Conservation (phyloP, 2,113 vertebrate genomes). For the Sinocyclocheilus maitianheensis region DNA sequence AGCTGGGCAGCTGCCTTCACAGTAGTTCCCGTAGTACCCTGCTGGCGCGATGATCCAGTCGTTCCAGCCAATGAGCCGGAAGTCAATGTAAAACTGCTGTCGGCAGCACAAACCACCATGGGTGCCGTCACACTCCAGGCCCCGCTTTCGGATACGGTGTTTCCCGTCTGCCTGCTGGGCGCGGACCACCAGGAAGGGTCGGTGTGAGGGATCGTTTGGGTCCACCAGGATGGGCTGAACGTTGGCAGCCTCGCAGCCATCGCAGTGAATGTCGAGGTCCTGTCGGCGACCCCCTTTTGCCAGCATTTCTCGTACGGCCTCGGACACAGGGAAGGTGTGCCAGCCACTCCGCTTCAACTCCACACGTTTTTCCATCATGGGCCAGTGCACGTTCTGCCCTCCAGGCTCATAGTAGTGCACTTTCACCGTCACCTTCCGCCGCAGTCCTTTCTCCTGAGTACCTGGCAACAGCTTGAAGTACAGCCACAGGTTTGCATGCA, state of each 20-base stretch:
- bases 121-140: slow-evolving; percentile 94
- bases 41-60: slow-evolving; percentile 99
- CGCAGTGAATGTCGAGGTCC: slow-evolving; percentile 92
- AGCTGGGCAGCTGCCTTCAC: slow-evolving; percentile 96
- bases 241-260: slow-evolving; percentile 85
- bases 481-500: slow-evolving; percentile 96
- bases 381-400: slow-evolving; percentile 76
- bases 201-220: slow-evolving; percentile 87
- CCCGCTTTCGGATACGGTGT: slow-evolving; percentile 96
- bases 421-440: slow-evolving; percentile 91
- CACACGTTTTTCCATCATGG: slow-evolving; percentile 91
- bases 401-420: slow-evolving; percentile 88
- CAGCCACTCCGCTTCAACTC: slow-evolving; percentile 96
- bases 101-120: slow-evolving; percentile 91
- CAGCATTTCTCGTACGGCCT: slow-evolving; percentile 87
- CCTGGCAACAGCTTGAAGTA: slow-evolving; percentile 91
- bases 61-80: slow-evolving; percentile 97
- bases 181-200: slow-evolving; percentile 95
- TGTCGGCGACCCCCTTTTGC: slow-evolving; percentile 87
- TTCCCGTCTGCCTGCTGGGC: slow-evolving; percentile 87
- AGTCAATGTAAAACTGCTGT: slow-evolving; percentile 77
- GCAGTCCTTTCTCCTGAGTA: slow-evolving; percentile 86
- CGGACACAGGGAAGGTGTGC: slow-evolving; percentile 95
- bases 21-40: slow-evolving; percentile 98
- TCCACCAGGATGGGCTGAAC: slow-evolving; percentile 90